Conservation (phyloP, 2,888 invertebrate genomes). For the Macrosoma leucophasiata region DNA sequence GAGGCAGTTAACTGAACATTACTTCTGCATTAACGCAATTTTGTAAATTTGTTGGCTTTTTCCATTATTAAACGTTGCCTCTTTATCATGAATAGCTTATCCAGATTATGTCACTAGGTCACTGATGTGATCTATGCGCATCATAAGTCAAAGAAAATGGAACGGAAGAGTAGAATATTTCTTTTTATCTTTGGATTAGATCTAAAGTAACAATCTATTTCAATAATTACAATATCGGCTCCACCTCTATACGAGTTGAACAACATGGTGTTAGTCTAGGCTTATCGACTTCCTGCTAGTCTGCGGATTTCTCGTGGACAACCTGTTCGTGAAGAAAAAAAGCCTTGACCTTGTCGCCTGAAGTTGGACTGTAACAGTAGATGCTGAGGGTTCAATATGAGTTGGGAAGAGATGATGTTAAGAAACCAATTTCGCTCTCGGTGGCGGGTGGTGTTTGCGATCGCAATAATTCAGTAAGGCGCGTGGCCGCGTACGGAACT, state of each 20-base stretch:
- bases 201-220: too few relatives aligned
- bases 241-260: constrained; percentile 16
- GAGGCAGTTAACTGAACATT: too few relatives aligned
- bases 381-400: constrained; percentile 38
- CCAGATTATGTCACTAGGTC: too few relatives aligned
- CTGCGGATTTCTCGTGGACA: constrained; percentile 56
- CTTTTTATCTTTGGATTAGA: too few relatives aligned
- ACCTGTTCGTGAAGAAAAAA: constrained; percentile 53
- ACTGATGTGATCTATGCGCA: too few relatives aligned
- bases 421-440: constrained; percentile 67
- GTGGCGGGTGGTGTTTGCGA: constrained; percentile 45
- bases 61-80: too few relatives aligned
- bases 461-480: constrained; percentile 63
- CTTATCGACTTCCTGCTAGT: constrained; percentile 47
- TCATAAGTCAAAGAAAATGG: too few relatives aligned
- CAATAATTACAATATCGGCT: too few relatives aligned
- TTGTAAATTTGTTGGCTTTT: too few relatives aligned
- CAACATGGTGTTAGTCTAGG: constrained; percentile 24
- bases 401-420: constrained; percentile 31
- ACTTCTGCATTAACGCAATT: too few relatives aligned
- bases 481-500: constrained; percentile 51
- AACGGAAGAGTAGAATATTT: too few relatives aligned
- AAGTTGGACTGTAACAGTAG: constrained; percentile 40
- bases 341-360: constrained; percentile 27
- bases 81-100: too few relatives aligned